Percentiles rank a stretch among this genome's conserved stretches.
phyloP scores from a whole-genome alignment of 2,888 invertebrate species.

The Maniola hyperantus region DNA sequence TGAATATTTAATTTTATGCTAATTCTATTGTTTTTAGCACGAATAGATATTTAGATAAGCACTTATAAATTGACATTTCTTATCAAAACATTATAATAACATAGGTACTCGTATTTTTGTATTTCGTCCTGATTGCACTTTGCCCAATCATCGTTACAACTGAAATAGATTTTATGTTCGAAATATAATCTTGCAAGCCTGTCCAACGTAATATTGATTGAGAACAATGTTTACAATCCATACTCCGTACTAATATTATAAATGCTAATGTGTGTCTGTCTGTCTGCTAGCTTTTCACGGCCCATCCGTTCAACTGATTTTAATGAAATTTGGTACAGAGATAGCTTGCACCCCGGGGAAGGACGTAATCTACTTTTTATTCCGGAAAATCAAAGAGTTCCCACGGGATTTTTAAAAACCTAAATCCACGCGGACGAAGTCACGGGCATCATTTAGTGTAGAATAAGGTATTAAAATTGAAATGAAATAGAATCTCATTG shows the following conservation, averaged over 20 bases:
- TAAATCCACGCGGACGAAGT: no score
- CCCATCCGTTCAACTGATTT: no score
- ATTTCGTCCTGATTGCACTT: not conserved
- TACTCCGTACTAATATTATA: no score
- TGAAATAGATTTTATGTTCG: constrained; percentile 2
- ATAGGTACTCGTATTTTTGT: not conserved
- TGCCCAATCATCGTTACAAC: constrained; percentile 1
- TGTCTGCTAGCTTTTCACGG: no score
- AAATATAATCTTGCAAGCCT: not conserved
- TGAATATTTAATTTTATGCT: not conserved
- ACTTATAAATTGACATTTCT: not conserved
- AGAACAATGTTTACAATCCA: constrained; percentile 1
- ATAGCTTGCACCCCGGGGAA: no score
- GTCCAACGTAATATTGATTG: constrained; percentile 5
- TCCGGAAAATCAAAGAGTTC: no score
- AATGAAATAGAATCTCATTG: no score
- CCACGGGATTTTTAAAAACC: no score
- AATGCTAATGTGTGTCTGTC: no score
- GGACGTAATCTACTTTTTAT: no score
- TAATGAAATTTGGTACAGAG: no score
- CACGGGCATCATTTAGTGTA: no score
- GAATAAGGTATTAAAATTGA: constrained; percentile 2
- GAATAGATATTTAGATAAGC: not conserved
- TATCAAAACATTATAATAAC: not conserved
- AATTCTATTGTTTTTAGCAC: not conserved